A percentile compares a stretch with the other conserved stretches of the same genome.
These are phyloP conservation scores for Philopotamus ludificatus DNA, from an alignment of 1,140 invertebrate genomes.

Conservation along the genomic window DNA sequence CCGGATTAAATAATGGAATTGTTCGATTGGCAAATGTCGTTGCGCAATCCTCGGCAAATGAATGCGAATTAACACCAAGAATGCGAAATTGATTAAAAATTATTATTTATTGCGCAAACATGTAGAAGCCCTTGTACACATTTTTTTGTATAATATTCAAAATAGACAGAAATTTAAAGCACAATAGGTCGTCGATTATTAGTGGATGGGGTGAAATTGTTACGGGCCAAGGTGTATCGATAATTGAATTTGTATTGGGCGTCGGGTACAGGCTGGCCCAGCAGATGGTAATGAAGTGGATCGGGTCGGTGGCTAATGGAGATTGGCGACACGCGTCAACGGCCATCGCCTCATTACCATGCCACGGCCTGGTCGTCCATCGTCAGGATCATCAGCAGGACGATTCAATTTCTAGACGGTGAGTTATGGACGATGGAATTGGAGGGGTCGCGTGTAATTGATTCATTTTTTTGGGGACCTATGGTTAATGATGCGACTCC, in stretches of 20 bases:
- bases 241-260: conserved; percentile 20
- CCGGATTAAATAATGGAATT: too few species aligned
- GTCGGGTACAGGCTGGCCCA: neutral
- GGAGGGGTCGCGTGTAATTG: too few species aligned
- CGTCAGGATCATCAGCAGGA: too few species aligned
- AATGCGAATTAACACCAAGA: neutral
- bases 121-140: too few species aligned
- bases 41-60: neutral
- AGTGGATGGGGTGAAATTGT: neutral
- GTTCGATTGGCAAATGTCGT: too few species aligned
- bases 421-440: too few species aligned
- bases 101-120: too few species aligned
- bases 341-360: neutral
- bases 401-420: too few species aligned
- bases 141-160: conserved; percentile 20
- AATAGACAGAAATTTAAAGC: neutral
- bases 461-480: too few species aligned
- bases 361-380: neutral
- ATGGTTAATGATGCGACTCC: too few species aligned
- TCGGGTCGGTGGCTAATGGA: neutral
- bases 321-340: conserved; percentile 2
- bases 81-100: too few species aligned
- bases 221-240: conserved; percentile 2
- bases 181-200: conserved; percentile 11
- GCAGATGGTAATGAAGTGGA: conserved; percentile 24